These are phyloP conservation scores for Aleiodes testaceus DNA, from an alignment of 2,888 invertebrate species.

Conservation along the genomic window DNA sequence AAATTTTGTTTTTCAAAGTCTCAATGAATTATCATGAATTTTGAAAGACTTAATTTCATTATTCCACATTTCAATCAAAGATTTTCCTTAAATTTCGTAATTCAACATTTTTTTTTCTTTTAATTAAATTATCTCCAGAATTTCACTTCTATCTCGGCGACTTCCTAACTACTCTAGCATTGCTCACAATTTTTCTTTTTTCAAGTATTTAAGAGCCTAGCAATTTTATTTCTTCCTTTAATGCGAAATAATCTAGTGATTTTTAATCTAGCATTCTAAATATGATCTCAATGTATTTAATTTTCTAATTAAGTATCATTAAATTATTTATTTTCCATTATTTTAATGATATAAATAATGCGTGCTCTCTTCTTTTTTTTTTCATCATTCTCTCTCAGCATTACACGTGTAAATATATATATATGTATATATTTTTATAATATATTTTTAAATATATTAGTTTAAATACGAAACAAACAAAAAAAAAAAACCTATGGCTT, in stretches of 20 bases:
- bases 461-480: constrained; percentile 44
- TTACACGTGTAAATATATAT: constrained; percentile 59
- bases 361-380: constrained; percentile 45
- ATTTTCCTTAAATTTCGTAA: background rate
- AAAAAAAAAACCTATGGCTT: constrained; percentile 47
- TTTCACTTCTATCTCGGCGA: constrained; percentile 27
- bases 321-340: constrained; percentile 22
- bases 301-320: constrained; percentile 11
- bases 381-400: constrained; percentile 57
- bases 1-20: constrained; percentile 7
- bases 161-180: constrained; percentile 69
- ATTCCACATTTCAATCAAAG: too few relatives aligned
- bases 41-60: background rate
- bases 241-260: constrained; percentile 15
- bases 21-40: background rate
- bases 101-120: background rate
- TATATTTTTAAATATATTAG: constrained; percentile 41
- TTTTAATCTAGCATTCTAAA: constrained; percentile 12
- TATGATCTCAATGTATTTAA: constrained; percentile 9
- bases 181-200: constrained; percentile 62
- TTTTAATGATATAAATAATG: constrained; percentile 36
- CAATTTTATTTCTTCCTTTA: constrained; percentile 9
- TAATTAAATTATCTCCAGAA: constrained; percentile 12
- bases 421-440: constrained; percentile 36
- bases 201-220: constrained; percentile 35